These are phyloP conservation scores for Chelidonichthys spinosus DNA, from an alignment of 2,797 vertebrate genomes.

Conservation along the genomic window DNA sequence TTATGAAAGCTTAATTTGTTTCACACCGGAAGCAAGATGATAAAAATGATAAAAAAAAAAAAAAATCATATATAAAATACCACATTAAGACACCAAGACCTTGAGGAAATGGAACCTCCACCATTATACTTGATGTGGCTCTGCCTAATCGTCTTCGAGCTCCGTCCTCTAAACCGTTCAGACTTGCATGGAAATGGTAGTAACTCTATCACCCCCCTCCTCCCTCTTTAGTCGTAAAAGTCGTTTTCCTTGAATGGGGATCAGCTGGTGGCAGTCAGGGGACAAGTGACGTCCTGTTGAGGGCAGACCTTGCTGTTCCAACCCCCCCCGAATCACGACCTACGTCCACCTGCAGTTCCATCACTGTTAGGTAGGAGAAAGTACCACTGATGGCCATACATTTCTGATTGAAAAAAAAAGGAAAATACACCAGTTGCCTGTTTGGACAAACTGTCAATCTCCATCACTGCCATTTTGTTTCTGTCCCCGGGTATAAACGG, in stretches of 20 bases:
- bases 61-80: no score
- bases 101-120: not conserved
- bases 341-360: not conserved
- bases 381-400: not conserved
- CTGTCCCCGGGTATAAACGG: constrained; percentile 49
- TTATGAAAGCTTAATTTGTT: no score
- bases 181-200: not conserved
- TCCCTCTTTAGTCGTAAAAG: constrained; percentile 2
- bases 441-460: constrained; percentile 21
- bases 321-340: not conserved
- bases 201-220: not conserved
- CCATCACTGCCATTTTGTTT: constrained; percentile 39
- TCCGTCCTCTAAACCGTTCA: not conserved
- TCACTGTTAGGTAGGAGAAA: not conserved
- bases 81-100: no score
- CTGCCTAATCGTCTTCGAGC: not conserved
- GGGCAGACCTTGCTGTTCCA: constrained; percentile 6
- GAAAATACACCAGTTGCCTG: constrained; percentile 15
- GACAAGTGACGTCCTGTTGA: constrained; percentile 41
- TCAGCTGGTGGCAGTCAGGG: constrained; percentile 8
- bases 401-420: constrained; percentile 48
- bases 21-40: no score
- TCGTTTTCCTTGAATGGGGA: constrained; percentile 5
- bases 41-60: no score
- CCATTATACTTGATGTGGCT: no score